Percentiles rank a stretch among this genome's conserved stretches.
phyloP scores from a whole-genome alignment of 1,140 invertebrate species.

The Elysia chlorotica region DNA sequence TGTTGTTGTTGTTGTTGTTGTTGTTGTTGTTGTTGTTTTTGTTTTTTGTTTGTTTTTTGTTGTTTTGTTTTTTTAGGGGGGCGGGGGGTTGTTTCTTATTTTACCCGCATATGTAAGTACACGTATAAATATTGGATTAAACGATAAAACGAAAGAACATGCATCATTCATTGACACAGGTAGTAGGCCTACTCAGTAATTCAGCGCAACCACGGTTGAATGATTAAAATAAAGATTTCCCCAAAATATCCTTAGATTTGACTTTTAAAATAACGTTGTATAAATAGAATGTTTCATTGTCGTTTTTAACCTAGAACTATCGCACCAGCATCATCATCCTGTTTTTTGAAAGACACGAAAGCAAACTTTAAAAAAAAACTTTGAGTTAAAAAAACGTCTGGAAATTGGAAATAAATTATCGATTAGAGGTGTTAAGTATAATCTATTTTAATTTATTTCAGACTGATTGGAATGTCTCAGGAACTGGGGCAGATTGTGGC shows the following conservation, averaged over 20 bases:
- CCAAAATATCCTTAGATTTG: no score
- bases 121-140: no score
- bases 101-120: no score
- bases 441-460: neutral
- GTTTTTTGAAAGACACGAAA: neutral
- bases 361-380: neutral
- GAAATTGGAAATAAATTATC: neutral
- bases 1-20: neutral
- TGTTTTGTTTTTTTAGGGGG: neutral
- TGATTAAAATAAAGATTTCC: no score
- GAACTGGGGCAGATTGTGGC: conserved; percentile 53
- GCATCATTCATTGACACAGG: no score
- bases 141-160: no score
- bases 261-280: no score
- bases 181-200: no score
- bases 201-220: no score
- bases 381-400: neutral
- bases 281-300: no score
- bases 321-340: neutral
- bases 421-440: no score
- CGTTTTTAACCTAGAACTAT: neutral
- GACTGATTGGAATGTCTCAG: conserved; percentile 49
- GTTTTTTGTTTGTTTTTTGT: neutral
- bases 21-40: neutral
- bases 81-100: no score